Evolutionary conservation across 2,888 invertebrate species (phyloP).

Genomic region (Heliconius aoede): DNA sequence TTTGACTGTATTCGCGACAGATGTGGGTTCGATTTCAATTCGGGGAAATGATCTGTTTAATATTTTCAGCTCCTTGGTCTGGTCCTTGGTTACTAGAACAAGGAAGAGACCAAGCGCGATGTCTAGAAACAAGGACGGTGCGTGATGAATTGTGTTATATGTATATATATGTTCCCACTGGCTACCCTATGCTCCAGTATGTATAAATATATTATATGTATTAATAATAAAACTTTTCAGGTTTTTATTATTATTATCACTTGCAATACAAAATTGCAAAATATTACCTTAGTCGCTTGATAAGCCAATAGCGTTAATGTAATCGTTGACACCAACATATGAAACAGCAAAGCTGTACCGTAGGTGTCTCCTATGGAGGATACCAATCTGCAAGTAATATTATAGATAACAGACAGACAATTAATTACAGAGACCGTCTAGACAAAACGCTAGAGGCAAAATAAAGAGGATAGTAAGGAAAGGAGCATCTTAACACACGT

Average conservation of each 20-base stretch:
- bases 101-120: neutral
- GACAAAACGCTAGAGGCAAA: too few species aligned
- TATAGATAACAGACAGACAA: neutral
- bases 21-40: neutral
- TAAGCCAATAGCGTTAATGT: conserved; percentile 92
- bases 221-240: too few species aligned
- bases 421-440: too few species aligned
- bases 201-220: too few species aligned
- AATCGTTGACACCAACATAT: conserved; percentile 93
- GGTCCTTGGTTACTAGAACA: too few species aligned
- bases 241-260: too few species aligned
- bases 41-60: neutral
- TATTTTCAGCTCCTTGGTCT: too few species aligned
- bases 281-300: conserved; percentile 90
- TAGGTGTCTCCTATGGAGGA: conserved; percentile 92
- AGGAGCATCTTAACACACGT: too few species aligned
- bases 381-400: conserved; percentile 85
- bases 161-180: neutral
- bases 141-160: neutral
- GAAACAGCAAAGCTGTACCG: conserved; percentile 91
- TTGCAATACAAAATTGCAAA: neutral
- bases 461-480: too few species aligned
- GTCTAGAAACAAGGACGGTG: neutral
- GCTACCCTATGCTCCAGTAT: neutral
- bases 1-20: neutral